These are phyloP conservation scores for Calonectris borealis DNA, from an alignment of 2,113 vertebrate genomes.

Conservation along the genomic window DNA sequence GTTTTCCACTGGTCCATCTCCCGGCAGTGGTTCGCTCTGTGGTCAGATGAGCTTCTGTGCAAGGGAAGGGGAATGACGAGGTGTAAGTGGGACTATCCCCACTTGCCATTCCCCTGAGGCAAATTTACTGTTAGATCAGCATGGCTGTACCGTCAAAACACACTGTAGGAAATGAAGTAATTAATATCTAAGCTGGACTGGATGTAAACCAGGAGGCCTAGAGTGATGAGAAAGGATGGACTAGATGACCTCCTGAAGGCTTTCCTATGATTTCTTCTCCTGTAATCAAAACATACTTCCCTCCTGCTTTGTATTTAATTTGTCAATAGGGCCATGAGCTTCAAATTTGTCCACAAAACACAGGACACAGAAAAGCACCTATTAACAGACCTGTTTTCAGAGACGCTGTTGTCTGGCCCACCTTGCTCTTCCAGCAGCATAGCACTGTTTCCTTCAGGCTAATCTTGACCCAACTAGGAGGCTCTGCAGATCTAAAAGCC, in stretches of 20 bases:
- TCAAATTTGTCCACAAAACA: neutral
- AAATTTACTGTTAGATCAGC: neutral
- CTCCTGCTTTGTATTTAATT: neutral
- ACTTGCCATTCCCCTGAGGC: neutral
- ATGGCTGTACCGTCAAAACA: neutral
- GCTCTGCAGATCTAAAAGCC: neutral
- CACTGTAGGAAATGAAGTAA: neutral
- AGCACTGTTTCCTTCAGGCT: neutral
- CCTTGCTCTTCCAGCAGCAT: neutral
- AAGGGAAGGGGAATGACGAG: neutral
- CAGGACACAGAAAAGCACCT: neutral
- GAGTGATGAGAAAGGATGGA: neutral
- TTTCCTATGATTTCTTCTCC: neutral
- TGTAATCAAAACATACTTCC: neutral
- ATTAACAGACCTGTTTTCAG: neutral
- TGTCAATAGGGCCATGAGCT: neutral
- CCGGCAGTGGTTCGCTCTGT: fast-evolving
- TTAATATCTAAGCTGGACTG: neutral
- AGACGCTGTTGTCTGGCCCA: neutral
- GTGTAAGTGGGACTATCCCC: neutral
- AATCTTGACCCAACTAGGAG: neutral
- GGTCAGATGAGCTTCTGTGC: neutral
- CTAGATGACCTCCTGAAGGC: neutral
- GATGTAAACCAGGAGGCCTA: neutral
- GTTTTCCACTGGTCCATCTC: neutral